Base-by-base conservation (phyloP, 2,113 vertebrate genomes). In the Eonycteris spelaea region DNA sequence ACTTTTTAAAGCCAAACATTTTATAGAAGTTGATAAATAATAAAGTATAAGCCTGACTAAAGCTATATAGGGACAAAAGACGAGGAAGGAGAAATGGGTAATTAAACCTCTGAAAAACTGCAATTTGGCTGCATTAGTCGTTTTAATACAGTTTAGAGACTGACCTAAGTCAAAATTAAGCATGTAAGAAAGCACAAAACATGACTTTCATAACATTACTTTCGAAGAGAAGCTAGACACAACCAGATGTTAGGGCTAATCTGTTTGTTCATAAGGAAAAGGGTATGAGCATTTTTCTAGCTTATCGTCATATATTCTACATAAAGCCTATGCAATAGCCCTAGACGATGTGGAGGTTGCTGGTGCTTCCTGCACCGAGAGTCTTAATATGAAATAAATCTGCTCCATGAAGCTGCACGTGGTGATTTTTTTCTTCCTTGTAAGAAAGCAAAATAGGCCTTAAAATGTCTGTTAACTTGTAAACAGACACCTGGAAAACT, bases 1-100 rank as follows among this genome's bases (percentile, higher is more conserved):
- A 90, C 24, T 91, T 95, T 91, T 90, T 74, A 95, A 95, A 94
- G 57, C 4, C 55, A 74, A 83, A 73, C 38, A 93, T 45, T 90
- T 70, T 45, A 75, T 26, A 70, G 30, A 90, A 48, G 16, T 18
- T 91, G 51, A 77, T 43, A 89, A 19, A 57, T 45, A 95, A 89
- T 30, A 78, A 63, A 78, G 78, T 0, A 51, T n/a, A 57, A 43
- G 85, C 22, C 45, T 68, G 13, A 82, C 53, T 48, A 43, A 21
- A 61, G 26, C 19, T 55, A 93, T 92, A 90, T 63, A 68, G 16
- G 13, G 12, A 59, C 71, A 59, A 70, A 33, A 33, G 40, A 59
- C 21, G 80, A 67, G 19, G 5, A 92, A 45, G 53, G 57, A 79
- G 48, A 87, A 61, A 43, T 12, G 12, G 30, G 73, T 35, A 65